phyloP scores from a whole-genome alignment of 2,888 invertebrate genomes.

The Gastracanthus pulcherrimus region DNA sequence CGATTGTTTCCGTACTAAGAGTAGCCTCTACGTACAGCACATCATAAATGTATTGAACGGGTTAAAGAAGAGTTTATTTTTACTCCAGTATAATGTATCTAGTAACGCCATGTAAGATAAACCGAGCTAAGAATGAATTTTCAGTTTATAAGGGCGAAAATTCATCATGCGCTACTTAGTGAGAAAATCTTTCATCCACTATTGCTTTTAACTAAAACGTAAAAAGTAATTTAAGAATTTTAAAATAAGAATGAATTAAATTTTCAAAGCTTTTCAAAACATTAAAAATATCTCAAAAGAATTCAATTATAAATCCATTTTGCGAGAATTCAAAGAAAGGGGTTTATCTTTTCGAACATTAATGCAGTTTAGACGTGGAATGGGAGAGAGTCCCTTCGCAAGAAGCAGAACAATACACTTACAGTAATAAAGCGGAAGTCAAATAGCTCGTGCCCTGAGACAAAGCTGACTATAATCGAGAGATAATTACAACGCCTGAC shows the following conservation, averaged over 20 bases:
- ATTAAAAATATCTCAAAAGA: neutral
- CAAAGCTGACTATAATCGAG: constrained; percentile 39
- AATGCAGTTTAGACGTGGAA: neutral
- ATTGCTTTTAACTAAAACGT: neutral
- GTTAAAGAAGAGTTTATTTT: constrained; percentile 25
- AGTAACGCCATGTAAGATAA: neutral
- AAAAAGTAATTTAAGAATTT: neutral
- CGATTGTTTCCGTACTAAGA: neutral
- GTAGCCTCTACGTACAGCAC: neutral
- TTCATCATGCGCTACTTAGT: neutral
- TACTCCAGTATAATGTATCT: neutral
- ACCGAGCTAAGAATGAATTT: neutral
- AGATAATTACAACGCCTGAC: constrained; percentile 37
- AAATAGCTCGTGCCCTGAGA: constrained; percentile 9
- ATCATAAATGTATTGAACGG: constrained; percentile 17
- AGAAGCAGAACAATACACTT: constrained; percentile 23
- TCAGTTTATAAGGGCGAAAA: neutral
- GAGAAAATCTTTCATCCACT: neutral
- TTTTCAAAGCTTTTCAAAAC: neutral
- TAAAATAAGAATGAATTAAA: neutral
- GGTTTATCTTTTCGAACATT: constrained; percentile 5
- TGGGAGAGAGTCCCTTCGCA: neutral
- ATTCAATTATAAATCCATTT: neutral
- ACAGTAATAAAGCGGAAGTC: constrained; percentile 35
- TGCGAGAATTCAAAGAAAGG: neutral